A percentile compares a stretch with the other conserved stretches of the same genome.
phyloP scores from a whole-genome alignment of 2,888 invertebrate species.

The Orthosia gracilis region DNA sequence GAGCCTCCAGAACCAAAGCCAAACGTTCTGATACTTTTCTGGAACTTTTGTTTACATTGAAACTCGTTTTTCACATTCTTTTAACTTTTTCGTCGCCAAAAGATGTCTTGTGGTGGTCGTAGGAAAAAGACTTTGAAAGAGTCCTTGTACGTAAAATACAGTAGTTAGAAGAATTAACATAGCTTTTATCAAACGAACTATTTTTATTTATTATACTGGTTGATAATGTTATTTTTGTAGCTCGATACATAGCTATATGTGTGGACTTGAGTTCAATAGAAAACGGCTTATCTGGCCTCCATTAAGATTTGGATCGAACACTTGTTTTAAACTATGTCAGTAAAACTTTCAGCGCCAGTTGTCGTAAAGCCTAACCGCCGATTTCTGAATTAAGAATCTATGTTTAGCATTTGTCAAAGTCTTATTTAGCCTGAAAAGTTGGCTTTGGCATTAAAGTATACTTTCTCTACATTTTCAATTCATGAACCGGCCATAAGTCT shows the following conservation, averaged over 20 bases:
- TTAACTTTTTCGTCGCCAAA: background rate
- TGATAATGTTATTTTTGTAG: slow-evolving; percentile 61
- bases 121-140: slow-evolving; percentile 21
- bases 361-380: background rate
- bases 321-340: background rate
- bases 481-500: no score
- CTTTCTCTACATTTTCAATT: no score
- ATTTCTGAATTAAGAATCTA: no score
- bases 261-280: slow-evolving; percentile 24
- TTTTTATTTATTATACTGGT: slow-evolving; percentile 66
- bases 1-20: slow-evolving; percentile 41
- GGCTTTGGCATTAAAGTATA: no score
- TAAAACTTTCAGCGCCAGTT: background rate
- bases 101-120: background rate
- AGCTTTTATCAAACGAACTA: slow-evolving; percentile 55
- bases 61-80: background rate
- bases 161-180: slow-evolving; percentile 57
- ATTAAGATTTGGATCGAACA: no score
- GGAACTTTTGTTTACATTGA: background rate
- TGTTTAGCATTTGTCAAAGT: no score
- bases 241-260: slow-evolving; percentile 34
- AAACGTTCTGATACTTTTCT: slow-evolving; percentile 38
- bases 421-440: no score
- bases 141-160: slow-evolving; percentile 45
- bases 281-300: no score